Evolutionary conservation across 2,113 vertebrate species (phyloP), one percentile per base, ranked within the genome.

Genomic region (Raja brachyura): DNA sequence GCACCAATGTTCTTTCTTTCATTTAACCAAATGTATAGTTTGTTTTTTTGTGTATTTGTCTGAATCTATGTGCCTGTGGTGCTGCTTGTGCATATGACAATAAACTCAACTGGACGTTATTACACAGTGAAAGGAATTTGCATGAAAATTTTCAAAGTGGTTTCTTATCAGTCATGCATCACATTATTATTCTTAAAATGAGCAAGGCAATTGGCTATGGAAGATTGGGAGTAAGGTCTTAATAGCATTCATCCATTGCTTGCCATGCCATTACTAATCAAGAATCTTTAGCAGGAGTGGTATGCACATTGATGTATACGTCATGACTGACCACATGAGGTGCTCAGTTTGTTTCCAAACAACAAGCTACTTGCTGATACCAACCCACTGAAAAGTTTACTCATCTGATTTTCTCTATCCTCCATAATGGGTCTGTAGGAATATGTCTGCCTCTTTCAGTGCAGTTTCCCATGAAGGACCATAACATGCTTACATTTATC

Each of bases 301-400:
- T 48, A 48, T 48, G 39, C 39, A 48, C 39, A 39, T 68, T 33
- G 7, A 14, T 54, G 68, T 25, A 70, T 28, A 25, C 9, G 54
- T 28, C 81, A n/a, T 66, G 59, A 3, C 0, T 2, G 11, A 88
- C 83, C 28, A 88, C 11, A 63, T 66, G 59, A 63, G 59, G 61
- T 63, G 28, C 31, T 88, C 83, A 88, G 59, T 63, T 73, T 88
- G 56, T 86, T 86, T 86, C 25, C 83, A 86, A n/a, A 56, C 59
- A 2, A 31, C 28, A 88, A 61, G 63, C 59, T 63, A n/a, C 83
- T 63, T 14, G 18, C 56, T 88, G 83, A 88, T n/a, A 88, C 18
- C 59, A 61, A 14, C 28, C n/a, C 56, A 86, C 14, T 18, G 31
- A 63, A 33, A 63, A 28, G 4, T 63, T 31, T 31, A 63, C 61